A percentile compares a stretch with the other conserved stretches of the same genome.
phyloP scores from a whole-genome alignment of 2,888 invertebrate genomes.

The Cheilosia pagana region DNA sequence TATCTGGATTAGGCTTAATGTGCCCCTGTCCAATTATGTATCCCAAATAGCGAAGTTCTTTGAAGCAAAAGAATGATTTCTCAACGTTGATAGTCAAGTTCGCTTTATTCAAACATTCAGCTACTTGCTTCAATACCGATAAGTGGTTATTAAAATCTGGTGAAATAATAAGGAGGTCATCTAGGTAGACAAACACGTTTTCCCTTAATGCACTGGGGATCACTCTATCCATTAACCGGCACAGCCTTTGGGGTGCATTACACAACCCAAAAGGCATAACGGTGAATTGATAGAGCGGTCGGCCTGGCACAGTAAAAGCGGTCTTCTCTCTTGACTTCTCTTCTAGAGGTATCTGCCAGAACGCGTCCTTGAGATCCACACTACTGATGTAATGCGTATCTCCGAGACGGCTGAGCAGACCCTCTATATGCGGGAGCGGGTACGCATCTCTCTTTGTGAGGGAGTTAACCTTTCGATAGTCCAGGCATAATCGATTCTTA shows the following conservation, averaged over 20 bases:
- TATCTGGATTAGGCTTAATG: not conserved
- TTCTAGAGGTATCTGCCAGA: not conserved
- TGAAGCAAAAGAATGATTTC: not conserved
- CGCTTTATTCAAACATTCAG: not conserved
- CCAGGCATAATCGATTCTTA: not conserved
- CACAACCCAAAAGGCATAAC: slow-evolving; percentile 1
- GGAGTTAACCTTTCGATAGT: slow-evolving; percentile 10
- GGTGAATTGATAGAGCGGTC: slow-evolving; percentile 1
- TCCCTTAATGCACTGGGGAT: not conserved
- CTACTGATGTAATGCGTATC: slow-evolving; percentile 5
- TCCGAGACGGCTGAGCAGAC: not conserved
- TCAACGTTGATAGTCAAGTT: not conserved
- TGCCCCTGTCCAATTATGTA: not conserved
- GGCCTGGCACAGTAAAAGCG: not conserved
- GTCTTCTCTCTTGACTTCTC: not conserved
- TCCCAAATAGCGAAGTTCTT: not conserved
- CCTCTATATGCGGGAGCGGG: not conserved
- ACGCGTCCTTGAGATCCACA: too few species aligned
- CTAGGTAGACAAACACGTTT: not conserved
- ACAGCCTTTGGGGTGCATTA: not conserved
- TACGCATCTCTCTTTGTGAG: not conserved
- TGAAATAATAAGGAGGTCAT: not conserved
- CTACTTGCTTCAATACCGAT: not conserved
- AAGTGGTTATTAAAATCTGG: not conserved
- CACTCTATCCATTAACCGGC: not conserved